Conservation (phyloP, 2,888 invertebrate species). For the Ypsolopha scabrella region DNA sequence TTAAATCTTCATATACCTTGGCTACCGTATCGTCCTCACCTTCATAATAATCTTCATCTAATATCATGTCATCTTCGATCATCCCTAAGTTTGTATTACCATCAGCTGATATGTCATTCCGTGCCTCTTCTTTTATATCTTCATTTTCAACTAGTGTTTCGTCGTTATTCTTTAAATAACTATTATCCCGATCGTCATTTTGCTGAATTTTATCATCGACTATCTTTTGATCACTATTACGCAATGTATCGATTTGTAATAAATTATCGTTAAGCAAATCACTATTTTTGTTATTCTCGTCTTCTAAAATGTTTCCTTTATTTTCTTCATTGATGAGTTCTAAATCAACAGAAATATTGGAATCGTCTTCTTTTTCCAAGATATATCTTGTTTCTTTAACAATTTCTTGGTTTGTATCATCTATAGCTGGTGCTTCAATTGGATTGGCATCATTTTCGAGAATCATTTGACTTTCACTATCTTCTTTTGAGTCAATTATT, state of each 20-base stretch:
- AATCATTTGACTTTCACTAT: background rate
- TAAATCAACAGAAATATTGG: background rate
- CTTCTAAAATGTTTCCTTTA: slow-evolving; percentile 12
- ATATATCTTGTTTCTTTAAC: slow-evolving; percentile 5
- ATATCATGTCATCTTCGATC: background rate
- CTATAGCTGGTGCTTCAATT: slow-evolving; percentile 5
- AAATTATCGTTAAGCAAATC: background rate
- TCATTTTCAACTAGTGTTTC: background rate
- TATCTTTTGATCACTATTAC: background rate
- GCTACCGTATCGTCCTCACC: slow-evolving; percentile 26
- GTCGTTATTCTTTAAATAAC: background rate
- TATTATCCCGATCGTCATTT: slow-evolving; percentile 1
- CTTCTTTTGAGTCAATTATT: slow-evolving; percentile 1
- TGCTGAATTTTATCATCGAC: background rate
- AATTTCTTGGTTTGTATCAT: slow-evolving; percentile 6
- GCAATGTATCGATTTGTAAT: background rate
- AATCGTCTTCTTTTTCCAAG: slow-evolving; percentile 5
- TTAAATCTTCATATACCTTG: slow-evolving; percentile 31
- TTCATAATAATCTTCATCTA: background rate
- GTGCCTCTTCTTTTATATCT: background rate
- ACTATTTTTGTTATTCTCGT: background rate
- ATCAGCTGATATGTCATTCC: background rate
- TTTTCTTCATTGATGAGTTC: slow-evolving; percentile 12
- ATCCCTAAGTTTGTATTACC: background rate
- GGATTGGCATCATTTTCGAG: slow-evolving; percentile 10